phyloP scores from a whole-genome alignment of 2,888 invertebrate genomes.

The Hydriomena furcata region DNA sequence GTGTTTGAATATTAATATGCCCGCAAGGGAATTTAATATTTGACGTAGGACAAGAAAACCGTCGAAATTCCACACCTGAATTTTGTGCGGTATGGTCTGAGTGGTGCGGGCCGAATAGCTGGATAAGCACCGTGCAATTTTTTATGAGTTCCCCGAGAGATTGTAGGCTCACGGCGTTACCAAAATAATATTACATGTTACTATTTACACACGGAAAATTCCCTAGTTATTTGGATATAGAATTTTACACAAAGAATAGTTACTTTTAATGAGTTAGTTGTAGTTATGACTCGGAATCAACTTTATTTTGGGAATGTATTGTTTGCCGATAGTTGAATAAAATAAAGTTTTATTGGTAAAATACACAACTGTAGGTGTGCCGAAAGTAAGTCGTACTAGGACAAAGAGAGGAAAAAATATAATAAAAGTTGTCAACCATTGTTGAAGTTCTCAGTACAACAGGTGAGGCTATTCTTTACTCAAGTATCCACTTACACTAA shows the following conservation, averaged over 20 bases:
- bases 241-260: slow-evolving; percentile 17
- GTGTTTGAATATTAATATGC: slow-evolving; percentile 68
- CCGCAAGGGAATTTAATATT: slow-evolving; percentile 69
- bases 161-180: slow-evolving; percentile 21
- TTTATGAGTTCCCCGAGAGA: slow-evolving; percentile 52
- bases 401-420: slow-evolving; percentile 32
- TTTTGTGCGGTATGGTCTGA: slow-evolving; percentile 61
- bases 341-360: background rate
- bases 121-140: slow-evolving; percentile 52
- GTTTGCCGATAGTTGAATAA: background rate
- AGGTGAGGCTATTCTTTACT: slow-evolving; percentile 44
- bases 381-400: slow-evolving; percentile 4
- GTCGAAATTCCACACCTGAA: slow-evolving; percentile 55
- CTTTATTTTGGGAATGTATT: slow-evolving; percentile 9
- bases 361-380: background rate
- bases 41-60: slow-evolving; percentile 58
- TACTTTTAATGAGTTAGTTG: slow-evolving; percentile 4
- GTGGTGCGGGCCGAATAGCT: slow-evolving; percentile 42
- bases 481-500: slow-evolving; percentile 37
- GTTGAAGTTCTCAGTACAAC: slow-evolving; percentile 40
- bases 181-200: slow-evolving; percentile 37
- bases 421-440: slow-evolving; percentile 33
- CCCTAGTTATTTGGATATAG: slow-evolving; percentile 28
- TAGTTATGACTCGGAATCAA: slow-evolving; percentile 15
- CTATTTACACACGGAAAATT: slow-evolving; percentile 23